A percentile compares a stretch with the other conserved stretches of the same genome.
phyloP scores from a whole-genome alignment of 2,797 vertebrate genomes.

The Sebastes taczanowskii region DNA sequence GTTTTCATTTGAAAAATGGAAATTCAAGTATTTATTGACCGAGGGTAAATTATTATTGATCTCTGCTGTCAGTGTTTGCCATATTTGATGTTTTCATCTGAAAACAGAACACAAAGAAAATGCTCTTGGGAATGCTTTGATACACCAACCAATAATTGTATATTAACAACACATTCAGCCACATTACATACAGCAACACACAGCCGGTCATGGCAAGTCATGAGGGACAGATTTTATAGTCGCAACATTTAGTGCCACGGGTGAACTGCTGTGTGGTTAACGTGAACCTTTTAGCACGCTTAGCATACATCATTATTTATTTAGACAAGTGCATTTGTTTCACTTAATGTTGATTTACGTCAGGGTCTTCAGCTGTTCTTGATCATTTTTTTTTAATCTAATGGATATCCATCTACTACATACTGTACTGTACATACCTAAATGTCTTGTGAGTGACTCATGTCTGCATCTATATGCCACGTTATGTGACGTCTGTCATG shows the following conservation, averaged over 20 bases:
- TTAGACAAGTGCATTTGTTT: conserved; percentile 9
- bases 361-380: neutral
- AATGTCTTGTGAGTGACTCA: conserved; percentile 2
- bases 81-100: conserved; percentile 6
- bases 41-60: neutral
- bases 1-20: neutral
- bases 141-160: neutral
- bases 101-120: neutral
- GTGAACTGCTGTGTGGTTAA: neutral
- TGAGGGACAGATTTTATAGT: neutral
- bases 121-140: neutral
- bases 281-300: conserved; percentile 6
- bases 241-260: neutral
- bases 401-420: neutral
- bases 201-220: neutral
- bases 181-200: neutral
- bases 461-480: conserved; percentile 9
- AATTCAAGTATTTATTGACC: neutral
- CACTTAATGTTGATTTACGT: neutral
- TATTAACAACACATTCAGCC: neutral
- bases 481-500: conserved; percentile 12
- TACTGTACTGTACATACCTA: neutral
- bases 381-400: neutral
- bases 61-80: neutral
- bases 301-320: conserved; percentile 7